Evolutionary conservation across 2,797 vertebrate species (phyloP).

Genomic region (Pogonophryne albipinna): DNA sequence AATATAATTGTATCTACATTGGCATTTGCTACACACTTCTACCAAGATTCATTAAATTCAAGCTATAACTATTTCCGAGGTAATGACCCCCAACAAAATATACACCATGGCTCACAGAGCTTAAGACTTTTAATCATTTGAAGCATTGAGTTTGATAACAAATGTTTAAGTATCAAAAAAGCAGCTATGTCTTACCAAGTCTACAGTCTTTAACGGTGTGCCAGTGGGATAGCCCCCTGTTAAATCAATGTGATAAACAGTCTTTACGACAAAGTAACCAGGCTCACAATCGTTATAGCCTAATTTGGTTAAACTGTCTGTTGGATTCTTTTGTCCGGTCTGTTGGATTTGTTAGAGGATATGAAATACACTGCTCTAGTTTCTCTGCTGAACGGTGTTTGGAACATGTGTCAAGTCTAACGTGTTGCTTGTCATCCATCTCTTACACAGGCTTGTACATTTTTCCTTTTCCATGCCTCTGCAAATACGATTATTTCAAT

Average conservation of each 20-base stretch:
- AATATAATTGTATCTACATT: no score
- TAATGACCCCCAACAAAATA: no score
- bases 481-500: not conserved
- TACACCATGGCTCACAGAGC: not conserved
- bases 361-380: slow-evolving; percentile 1
- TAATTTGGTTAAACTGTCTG: slow-evolving; percentile 60
- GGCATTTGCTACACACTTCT: no score
- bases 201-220: slow-evolving; percentile 19
- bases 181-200: not conserved
- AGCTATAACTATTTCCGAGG: no score
- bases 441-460: not conserved
- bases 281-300: slow-evolving; percentile 11
- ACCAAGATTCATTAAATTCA: no score
- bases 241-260: not conserved
- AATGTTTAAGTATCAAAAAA: slow-evolving; percentile 2
- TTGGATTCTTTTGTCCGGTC: slow-evolving; percentile 23
- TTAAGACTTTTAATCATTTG: not conserved
- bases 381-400: slow-evolving; percentile 47
- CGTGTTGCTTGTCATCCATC: slow-evolving; percentile 6
- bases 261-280: slow-evolving; percentile 1
- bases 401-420: slow-evolving; percentile 45
- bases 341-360: slow-evolving; percentile 2
- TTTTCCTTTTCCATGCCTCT: slow-evolving; percentile 9
- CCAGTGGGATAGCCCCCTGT: not conserved
- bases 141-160: not conserved